Evolutionary conservation across 2,888 invertebrate genomes (phyloP).

Genomic region (Timema podura): DNA sequence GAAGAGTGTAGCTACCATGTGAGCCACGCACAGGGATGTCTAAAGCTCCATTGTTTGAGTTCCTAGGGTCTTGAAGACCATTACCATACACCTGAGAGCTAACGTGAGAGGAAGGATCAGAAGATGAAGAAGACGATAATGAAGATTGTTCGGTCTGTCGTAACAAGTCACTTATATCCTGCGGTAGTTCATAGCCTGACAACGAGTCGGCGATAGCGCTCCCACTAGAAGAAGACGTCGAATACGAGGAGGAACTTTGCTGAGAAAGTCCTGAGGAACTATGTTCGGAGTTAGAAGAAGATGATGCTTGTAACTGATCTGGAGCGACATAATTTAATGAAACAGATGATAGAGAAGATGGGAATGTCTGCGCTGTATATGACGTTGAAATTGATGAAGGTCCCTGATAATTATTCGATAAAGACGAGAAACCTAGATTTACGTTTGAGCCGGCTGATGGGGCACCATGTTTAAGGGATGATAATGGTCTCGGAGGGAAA

Average conservation of each 20-base stretch:
- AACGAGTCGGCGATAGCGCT: conserved; percentile 16
- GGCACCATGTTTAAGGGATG: conserved; percentile 32
- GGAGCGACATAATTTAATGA: conserved; percentile 14
- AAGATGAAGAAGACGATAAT: conserved; percentile 6
- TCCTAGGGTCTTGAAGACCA: conserved; percentile 1
- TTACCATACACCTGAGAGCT: conserved; percentile 10
- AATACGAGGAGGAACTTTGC: background rate
- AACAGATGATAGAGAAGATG: conserved; percentile 17
- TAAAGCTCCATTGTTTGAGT: conserved; percentile 34
- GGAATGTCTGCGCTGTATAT: conserved; percentile 32
- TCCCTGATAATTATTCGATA: background rate
- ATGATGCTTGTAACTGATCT: conserved; percentile 9
- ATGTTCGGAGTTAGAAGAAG: background rate
- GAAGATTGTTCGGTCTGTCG: conserved; percentile 10
- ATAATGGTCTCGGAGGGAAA: conserved; percentile 26
- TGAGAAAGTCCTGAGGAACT: background rate
- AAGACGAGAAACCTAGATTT: background rate
- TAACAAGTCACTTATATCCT: conserved; percentile 9
- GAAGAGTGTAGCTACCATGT: conserved; percentile 65
- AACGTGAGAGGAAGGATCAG: too few relatives aligned
- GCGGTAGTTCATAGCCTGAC: conserved; percentile 11
- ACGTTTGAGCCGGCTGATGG: conserved; percentile 16
- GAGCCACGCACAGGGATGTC: conserved; percentile 50
- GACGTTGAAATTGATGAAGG: conserved; percentile 30
- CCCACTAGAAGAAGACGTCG: background rate